Evolutionary conservation across 2,113 vertebrate genomes (phyloP).

Genomic region (Prietella phreatophila): DNA sequence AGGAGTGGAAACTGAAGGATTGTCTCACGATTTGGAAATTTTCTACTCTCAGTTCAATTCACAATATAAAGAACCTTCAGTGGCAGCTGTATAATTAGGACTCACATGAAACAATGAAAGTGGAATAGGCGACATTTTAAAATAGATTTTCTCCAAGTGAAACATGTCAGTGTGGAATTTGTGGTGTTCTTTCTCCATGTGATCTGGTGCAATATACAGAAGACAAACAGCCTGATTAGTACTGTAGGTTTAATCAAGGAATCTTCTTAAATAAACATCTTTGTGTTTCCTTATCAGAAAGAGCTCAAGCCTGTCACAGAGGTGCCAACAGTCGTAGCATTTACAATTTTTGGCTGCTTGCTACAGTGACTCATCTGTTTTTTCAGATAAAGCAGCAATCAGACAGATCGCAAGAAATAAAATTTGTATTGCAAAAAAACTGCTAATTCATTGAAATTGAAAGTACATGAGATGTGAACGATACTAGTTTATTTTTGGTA

Average conservation of each 20-base stretch:
- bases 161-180: not conserved
- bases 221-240: not conserved
- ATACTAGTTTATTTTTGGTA: not conserved
- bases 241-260: not conserved
- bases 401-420: too few species aligned
- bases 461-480: not conserved
- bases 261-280: not conserved
- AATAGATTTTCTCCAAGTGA: not conserved
- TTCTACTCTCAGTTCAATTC: not conserved
- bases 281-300: not conserved
- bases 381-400: not conserved
- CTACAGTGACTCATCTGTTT: not conserved
- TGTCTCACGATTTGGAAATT: constrained; percentile 4
- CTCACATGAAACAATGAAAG: not conserved
- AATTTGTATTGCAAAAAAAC: too few species aligned
- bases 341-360: not conserved
- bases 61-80: not conserved
- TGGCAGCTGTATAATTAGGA: not conserved
- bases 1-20: constrained; percentile 27
- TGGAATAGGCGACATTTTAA: not conserved
- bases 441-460: not conserved
- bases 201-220: not conserved
- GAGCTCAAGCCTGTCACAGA: not conserved
- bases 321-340: not conserved
- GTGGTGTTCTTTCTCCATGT: not conserved